Percentiles rank a stretch among this genome's conserved stretches.
phyloP scores from a whole-genome alignment of 2,888 invertebrate genomes.

The Eristalis intricaria region DNA sequence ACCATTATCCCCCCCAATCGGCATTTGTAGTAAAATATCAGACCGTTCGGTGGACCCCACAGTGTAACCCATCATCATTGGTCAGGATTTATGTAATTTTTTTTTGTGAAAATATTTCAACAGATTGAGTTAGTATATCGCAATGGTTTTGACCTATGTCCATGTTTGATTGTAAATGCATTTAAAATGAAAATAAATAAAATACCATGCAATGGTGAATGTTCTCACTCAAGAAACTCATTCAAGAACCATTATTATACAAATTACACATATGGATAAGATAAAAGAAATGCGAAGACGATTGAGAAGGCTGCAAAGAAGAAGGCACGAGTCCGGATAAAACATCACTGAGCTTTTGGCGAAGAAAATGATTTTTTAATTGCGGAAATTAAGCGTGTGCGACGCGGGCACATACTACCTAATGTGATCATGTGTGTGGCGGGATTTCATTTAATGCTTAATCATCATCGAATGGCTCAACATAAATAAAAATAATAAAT shows the following conservation, averaged over 20 bases:
- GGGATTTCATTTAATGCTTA: constrained; percentile 68
- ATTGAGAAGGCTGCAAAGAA: constrained; percentile 1
- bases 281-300: neutral
- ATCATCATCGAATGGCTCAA: constrained; percentile 69
- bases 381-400: constrained; percentile 78
- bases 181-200: constrained; percentile 20
- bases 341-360: constrained; percentile 49
- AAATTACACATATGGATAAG: constrained; percentile 21
- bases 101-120: constrained; percentile 6
- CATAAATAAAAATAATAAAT: constrained; percentile 65
- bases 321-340: constrained; percentile 5
- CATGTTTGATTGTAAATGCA: constrained; percentile 15
- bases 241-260: constrained; percentile 18
- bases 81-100: constrained; percentile 49
- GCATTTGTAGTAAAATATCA: constrained; percentile 1
- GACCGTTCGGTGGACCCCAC: neutral
- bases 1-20: constrained; percentile 62
- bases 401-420: constrained; percentile 56
- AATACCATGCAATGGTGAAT: neutral
- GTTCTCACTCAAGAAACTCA: neutral
- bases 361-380: constrained; percentile 80
- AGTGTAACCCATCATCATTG: constrained; percentile 6
- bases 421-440: constrained; percentile 71
- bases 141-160: constrained; percentile 1
- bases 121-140: constrained; percentile 44